These are phyloP conservation scores for Montipora cactus DNA, from an alignment of 64 coral and sea anemone genomes.

Conservation along the genomic window DNA sequence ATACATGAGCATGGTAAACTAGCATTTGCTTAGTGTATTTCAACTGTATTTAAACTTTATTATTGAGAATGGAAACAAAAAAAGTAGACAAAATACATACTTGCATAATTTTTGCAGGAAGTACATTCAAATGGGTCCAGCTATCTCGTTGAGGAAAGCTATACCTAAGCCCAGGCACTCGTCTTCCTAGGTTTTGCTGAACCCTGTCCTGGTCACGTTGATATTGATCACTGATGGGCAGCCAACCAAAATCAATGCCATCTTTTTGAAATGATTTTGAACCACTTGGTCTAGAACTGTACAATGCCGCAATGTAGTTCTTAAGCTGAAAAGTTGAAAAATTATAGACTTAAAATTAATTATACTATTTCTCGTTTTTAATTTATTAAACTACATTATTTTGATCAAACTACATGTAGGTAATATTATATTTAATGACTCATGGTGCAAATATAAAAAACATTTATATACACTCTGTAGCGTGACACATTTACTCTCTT, in stretches of 20 bases:
- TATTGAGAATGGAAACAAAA: too few relatives aligned
- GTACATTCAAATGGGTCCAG: background rate
- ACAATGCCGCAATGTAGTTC: background rate
- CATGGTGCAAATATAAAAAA: background rate
- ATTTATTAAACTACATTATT: too few relatives aligned
- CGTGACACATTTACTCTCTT: background rate
- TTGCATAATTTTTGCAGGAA: background rate
- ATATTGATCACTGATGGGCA: background rate
- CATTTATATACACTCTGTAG: background rate
- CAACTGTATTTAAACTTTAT: too few relatives aligned
- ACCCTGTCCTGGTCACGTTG: background rate
- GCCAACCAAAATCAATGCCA: background rate
- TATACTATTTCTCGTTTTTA: too few relatives aligned
- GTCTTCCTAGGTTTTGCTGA: background rate
- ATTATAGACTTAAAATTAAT: background rate
- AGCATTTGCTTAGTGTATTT: too few relatives aligned
- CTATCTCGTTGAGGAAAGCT: background rate
- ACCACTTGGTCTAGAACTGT: background rate
- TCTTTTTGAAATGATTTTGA: background rate
- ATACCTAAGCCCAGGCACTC: background rate
- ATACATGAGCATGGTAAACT: too few relatives aligned
- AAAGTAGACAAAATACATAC: background rate
- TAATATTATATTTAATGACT: background rate
- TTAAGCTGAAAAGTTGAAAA: background rate
- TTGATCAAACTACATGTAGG: too few relatives aligned